A percentile compares a stretch with the other conserved stretches of the same genome.
Conservation (phyloP, 2,113 vertebrate genomes). For the Sphyrna mokarran region DNA sequence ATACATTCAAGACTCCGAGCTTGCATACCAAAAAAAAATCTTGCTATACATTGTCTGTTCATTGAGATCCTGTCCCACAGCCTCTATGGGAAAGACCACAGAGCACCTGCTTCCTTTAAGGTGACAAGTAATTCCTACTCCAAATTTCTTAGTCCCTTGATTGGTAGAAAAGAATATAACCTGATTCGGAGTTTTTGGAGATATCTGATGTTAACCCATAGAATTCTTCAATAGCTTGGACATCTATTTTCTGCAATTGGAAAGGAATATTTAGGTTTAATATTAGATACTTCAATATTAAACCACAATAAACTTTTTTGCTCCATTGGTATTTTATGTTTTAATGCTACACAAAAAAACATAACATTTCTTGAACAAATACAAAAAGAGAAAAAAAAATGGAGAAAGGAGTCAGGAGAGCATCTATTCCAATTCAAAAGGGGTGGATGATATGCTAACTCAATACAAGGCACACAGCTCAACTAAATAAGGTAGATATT, state of each 20-base stretch:
- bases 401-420: not conserved
- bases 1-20: not conserved
- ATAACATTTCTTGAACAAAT: not conserved
- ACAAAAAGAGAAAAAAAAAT: not conserved
- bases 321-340: not conserved
- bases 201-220: slow-evolving; percentile 88
- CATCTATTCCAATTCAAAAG: not conserved
- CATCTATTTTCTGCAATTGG: slow-evolving; percentile 76
- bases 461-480: not conserved
- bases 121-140: slow-evolving; percentile 24
- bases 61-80: not conserved
- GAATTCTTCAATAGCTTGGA: slow-evolving; percentile 87
- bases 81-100: not conserved
- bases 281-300: not conserved
- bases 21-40: not conserved
- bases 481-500: not conserved
- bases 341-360: not conserved
- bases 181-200: slow-evolving; percentile 88
- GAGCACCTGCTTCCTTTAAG: not conserved
- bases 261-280: not conserved
- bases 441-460: not conserved
- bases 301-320: not conserved
- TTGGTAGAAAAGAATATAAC: slow-evolving; percentile 90
- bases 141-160: slow-evolving; percentile 70
- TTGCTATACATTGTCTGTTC: not conserved